phyloP scores from a whole-genome alignment of 2,888 invertebrate species.

The Chloroclystis v-ata region DNA sequence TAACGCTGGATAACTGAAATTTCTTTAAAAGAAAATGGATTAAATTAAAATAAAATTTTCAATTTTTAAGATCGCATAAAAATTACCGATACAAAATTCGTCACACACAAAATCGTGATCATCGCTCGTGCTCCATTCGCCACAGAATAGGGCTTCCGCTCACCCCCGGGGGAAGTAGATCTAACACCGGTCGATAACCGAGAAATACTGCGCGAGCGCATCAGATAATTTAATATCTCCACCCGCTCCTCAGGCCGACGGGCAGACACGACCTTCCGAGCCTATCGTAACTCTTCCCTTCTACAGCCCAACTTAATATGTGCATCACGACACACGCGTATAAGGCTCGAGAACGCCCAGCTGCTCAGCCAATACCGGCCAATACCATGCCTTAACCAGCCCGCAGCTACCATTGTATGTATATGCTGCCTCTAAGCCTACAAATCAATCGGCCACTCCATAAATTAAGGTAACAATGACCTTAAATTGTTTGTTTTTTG shows the following conservation, averaged over 20 bases:
- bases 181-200: constrained; percentile 28
- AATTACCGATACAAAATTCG: too few relatives aligned
- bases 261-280: constrained; percentile 58
- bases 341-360: constrained; percentile 67
- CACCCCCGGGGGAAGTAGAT: constrained; percentile 21
- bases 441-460: constrained; percentile 77
- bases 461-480: constrained; percentile 78
- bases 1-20: too few relatives aligned
- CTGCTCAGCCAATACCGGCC: constrained; percentile 58
- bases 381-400: constrained; percentile 49
- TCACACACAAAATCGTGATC: neutral
- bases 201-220: constrained; percentile 46
- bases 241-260: constrained; percentile 49
- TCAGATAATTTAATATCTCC: constrained; percentile 60
- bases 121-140: neutral
- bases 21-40: too few relatives aligned
- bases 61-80: too few relatives aligned
- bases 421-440: constrained; percentile 67
- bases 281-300: constrained; percentile 69
- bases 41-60: too few relatives aligned
- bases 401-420: constrained; percentile 74
- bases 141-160: constrained; percentile 5
- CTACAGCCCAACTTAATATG: constrained; percentile 76
- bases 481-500: constrained; percentile 74
- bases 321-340: constrained; percentile 74